Evolutionary conservation across 2,888 invertebrate species (phyloP), one percentile per base, ranked within the genome.

Genomic region (Agrochola litura): DNA sequence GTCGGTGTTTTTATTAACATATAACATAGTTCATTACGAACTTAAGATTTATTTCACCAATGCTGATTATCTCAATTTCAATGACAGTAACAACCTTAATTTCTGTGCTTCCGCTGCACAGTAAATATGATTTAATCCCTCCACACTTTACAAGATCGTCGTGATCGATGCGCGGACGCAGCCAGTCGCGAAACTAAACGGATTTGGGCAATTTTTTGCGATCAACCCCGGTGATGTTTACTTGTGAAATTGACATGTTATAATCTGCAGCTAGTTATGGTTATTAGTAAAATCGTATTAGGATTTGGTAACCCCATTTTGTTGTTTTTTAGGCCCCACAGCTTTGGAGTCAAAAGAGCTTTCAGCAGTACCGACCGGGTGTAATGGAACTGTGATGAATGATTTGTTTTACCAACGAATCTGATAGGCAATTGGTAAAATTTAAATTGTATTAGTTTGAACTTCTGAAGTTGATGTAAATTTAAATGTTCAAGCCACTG

Each of bases 141-240:
- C 91, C 91, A 93, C 85, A 91, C 75, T 88, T 90, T 90, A 92
- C 92, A 89, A 90, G 93, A 93, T 94, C 90, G 83, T 76, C 82
- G 83, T 94, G 94, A 95, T 95, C 87, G 94, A 95, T 95, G 90
- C 88, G 89, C 85, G 70, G 80, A 88, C 90, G 76, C 84, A 83
- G 73, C 77, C 60, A 72, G 73, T 83, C 65, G 89, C 89, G 89
- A 82, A 83, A 82, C 91, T 89, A 92, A 93, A 91, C 76, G 84
- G 93, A 91, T 92, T 92, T 88, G 73, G 49, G 77, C 73, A 68
- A 81, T 85, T 89, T 83, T 86, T 87, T 86, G 69, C 73, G 64
- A 74, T 54, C 75, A 77, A 68, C 71, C 72, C 69, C 37, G 63
- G 49, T n/a, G 49, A 72, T 86, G 79, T 88, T 87, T 87, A 76